Conservation (phyloP, 2,113 vertebrate genomes). For the Archilochus colubris region DNA sequence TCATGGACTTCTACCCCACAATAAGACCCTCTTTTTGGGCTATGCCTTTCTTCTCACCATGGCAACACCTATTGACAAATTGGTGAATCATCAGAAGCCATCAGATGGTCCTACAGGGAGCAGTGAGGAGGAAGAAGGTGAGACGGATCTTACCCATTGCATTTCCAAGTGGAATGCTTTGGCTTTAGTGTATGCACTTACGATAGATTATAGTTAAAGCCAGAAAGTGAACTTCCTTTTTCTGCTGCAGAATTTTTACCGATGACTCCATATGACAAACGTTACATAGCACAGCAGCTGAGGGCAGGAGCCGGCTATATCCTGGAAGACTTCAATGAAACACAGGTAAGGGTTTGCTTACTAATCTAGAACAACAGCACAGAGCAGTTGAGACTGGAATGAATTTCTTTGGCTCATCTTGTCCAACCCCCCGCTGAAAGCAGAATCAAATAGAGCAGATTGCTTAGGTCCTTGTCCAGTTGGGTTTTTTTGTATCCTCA, state of each 20-base stretch:
- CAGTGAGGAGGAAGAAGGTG: slow-evolving; percentile 90
- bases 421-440: not conserved
- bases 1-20: slow-evolving; percentile 88
- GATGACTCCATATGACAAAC: slow-evolving; percentile 87
- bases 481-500: not conserved
- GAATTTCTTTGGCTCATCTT: not conserved
- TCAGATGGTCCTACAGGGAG: slow-evolving; percentile 68
- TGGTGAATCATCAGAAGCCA: slow-evolving; percentile 73
- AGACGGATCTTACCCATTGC: slow-evolving; percentile 26
- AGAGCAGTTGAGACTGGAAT: not conserved
- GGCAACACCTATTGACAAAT: slow-evolving; percentile 86
- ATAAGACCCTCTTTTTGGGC: slow-evolving; percentile 90
- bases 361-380: not conserved
- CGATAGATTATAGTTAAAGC: slow-evolving; percentile 8
- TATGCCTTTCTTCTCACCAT: slow-evolving; percentile 95
- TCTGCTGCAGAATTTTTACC: slow-evolving; percentile 83
- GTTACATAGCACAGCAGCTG: slow-evolving; percentile 88
- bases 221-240: not conserved
- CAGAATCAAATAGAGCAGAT: not conserved
- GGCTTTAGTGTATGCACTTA: not conserved
- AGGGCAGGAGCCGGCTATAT: slow-evolving; percentile 92
- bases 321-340: slow-evolving; percentile 93
- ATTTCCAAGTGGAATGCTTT: not conserved
- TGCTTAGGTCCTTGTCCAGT: not conserved
- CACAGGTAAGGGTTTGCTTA: slow-evolving; percentile 81